Base-by-base conservation (phyloP, 2,888 invertebrate species). In the Acleris laterana region DNA sequence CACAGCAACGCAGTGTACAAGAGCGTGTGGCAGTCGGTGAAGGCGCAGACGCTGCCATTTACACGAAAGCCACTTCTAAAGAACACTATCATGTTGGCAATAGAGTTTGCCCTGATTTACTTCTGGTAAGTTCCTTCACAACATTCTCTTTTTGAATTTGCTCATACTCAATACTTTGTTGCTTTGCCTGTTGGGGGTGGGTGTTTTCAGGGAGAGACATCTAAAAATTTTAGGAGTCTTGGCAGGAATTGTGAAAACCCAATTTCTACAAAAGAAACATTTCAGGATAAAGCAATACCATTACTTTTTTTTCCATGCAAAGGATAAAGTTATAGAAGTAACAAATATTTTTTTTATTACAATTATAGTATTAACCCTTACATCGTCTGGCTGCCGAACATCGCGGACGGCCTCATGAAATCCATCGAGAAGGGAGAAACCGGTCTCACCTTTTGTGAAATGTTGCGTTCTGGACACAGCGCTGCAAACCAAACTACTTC, bases 91-190 rank as follows among this genome's bases (percentile, higher is more conserved):
- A 80, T 95, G 2, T 81, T 94, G 13, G 90, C 93, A 56, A 68
- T 85, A 1, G 86, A 95, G 19, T 94, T 93, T 77, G 93, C 95
- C 71, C 84, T 94, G 3, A 94, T 94, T 17, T 92, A 87, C 70
- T 78, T 88, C 48, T 81, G 85, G 91, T 89, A 74, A 82, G 84
- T 74, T 48, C 5, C 32, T 63, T 16, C 9, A 16, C 16, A 19
- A 13, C 2, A 13, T 25, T 13, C 1, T 6, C 19, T 19, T 1
- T 38, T 13, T 38, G 13, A 13, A 11, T 38, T 13, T 38, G 13
- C 38, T 32, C 11, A 9, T 32, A 11, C 11, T 32, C 5, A 25
- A 25, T 25, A 25, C 6, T 25, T 6, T 25, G 25, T 5, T 25
- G 25, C 25, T 25, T 5, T 25, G 25, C 32, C 11, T 32, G 3